phyloP scores from a whole-genome alignment of 2,797 vertebrate species.

The Diplodus puntazzo region DNA sequence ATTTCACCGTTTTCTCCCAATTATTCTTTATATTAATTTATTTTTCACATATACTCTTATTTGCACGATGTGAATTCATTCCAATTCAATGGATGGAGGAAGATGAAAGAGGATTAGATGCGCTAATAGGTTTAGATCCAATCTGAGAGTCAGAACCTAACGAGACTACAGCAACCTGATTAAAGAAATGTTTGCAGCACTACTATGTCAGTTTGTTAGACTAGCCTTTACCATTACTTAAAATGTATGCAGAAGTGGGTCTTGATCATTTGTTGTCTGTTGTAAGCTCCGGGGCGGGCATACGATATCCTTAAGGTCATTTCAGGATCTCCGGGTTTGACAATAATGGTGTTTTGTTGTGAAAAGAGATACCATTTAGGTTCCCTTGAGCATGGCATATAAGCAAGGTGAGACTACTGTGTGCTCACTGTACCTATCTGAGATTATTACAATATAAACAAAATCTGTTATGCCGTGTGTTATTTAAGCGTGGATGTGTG shows the following conservation, averaged over 20 bases:
- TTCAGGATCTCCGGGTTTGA: no score
- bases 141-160: slow-evolving; percentile 23
- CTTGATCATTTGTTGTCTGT: no score
- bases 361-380: no score
- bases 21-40: slow-evolving; percentile 6
- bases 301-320: no score
- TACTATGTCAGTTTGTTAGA: no score
- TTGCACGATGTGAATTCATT: slow-evolving; percentile 40
- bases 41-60: slow-evolving; percentile 22
- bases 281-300: no score
- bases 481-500: background rate
- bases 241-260: no score
- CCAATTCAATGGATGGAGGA: slow-evolving; percentile 27
- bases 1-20: background rate
- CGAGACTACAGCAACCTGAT: slow-evolving; percentile 11
- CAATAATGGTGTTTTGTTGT: no score
- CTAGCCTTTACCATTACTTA: no score
- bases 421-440: background rate
- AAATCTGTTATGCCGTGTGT: background rate
- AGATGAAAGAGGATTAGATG: slow-evolving; percentile 39
- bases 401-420: background rate
- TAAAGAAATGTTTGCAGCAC: slow-evolving; percentile 18
- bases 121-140: slow-evolving; percentile 44
- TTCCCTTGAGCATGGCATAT: background rate
- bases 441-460: slow-evolving; percentile 1